These are phyloP conservation scores for Platycnemis pennipes DNA, from an alignment of 2,888 invertebrate species.

Conservation along the genomic window DNA sequence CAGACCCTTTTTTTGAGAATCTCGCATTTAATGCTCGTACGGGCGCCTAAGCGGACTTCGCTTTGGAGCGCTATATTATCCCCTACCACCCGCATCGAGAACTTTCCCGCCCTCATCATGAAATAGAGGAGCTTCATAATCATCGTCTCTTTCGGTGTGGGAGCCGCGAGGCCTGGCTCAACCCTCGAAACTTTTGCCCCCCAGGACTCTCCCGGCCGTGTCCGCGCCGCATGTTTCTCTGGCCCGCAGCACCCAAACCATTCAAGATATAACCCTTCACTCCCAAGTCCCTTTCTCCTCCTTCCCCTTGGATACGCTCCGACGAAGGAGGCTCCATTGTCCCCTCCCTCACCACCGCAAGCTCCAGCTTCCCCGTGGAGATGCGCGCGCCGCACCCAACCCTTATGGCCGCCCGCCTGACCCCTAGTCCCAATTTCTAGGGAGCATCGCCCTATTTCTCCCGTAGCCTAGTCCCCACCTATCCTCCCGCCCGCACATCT, in stretches of 20 bases:
- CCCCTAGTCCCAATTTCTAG: constrained; percentile 41
- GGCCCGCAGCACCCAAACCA: constrained; percentile 34
- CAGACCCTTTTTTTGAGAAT: background rate
- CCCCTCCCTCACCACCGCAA: background rate
- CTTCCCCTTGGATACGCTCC: background rate
- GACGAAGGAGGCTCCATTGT: background rate
- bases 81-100: too few species aligned
- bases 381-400: background rate
- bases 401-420: background rate
- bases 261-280: constrained; percentile 41
- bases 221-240: background rate
- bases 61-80: too few species aligned
- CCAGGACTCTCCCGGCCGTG: background rate
- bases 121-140: constrained; percentile 20
- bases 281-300: background rate
- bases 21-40: background rate
- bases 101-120: background rate
- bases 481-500: background rate
- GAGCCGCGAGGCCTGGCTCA: background rate
- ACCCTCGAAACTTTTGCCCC: background rate
- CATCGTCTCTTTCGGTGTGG: background rate
- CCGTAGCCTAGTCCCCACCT: background rate
- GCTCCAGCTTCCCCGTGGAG: background rate
- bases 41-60: background rate
- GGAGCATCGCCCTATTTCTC: constrained; percentile 59